phyloP scores from a whole-genome alignment of 2,888 invertebrate genomes.

The Cataglyphis rosenhaueri region DNA sequence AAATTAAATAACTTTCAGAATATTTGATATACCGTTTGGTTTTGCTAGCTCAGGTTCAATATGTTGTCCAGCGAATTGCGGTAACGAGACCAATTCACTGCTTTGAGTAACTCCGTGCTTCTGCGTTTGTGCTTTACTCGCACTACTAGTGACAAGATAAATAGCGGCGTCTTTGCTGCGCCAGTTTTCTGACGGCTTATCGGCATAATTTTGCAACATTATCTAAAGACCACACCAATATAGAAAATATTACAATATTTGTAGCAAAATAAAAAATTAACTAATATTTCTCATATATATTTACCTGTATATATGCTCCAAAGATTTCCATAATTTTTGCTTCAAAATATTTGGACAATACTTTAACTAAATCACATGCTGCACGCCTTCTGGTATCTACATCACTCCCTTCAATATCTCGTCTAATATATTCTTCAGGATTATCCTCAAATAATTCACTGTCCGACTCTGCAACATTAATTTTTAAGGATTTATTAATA shows the following conservation, averaged over 20 bases:
- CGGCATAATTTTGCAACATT: slow-evolving; percentile 92
- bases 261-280: background rate
- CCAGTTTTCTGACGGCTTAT: slow-evolving; percentile 93
- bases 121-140: slow-evolving; percentile 95
- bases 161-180: slow-evolving; percentile 98
- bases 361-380: slow-evolving; percentile 98
- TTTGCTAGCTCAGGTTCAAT: slow-evolving; percentile 94
- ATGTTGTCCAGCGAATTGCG: slow-evolving; percentile 95
- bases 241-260: slow-evolving; percentile 16
- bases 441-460: slow-evolving; percentile 99
- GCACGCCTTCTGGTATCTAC: slow-evolving; percentile 98
- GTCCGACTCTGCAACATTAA: slow-evolving; percentile 90
- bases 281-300: background rate
- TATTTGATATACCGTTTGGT: slow-evolving; percentile 87
- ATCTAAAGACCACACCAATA: slow-evolving; percentile 85
- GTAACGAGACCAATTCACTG: slow-evolving; percentile 95
- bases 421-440: slow-evolving; percentile 97
- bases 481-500: slow-evolving; percentile 29
- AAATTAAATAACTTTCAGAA: slow-evolving; percentile 12
- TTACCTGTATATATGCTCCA: slow-evolving; percentile 93
- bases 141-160: slow-evolving; percentile 97
- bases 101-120: slow-evolving; percentile 96
- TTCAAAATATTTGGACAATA: slow-evolving; percentile 95
- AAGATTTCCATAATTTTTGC: slow-evolving; percentile 95
- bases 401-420: slow-evolving; percentile 99